Base-by-base conservation (phyloP, 2,113 vertebrate genomes). In the Lophura nycthemera region DNA sequence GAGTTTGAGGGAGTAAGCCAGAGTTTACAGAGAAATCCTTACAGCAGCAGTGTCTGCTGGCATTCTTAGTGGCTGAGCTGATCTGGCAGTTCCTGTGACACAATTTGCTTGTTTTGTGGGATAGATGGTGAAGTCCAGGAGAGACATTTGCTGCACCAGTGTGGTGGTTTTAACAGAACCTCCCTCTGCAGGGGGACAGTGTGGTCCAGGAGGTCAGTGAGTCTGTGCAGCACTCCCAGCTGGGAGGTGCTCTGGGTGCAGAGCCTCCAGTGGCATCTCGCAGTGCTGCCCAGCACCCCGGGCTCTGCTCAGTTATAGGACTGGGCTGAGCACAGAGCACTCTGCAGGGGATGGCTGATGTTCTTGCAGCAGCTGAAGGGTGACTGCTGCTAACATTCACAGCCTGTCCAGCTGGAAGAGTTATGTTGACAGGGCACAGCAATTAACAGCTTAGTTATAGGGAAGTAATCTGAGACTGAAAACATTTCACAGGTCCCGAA, bases 291-390 rank as follows among this genome's bases (percentile, higher is more conserved):
- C 20, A 12, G 73, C 1, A 2, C 57, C 32, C 13, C 17, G 27
- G 43, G 8, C 6, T 0, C 48, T 25, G 30, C 20, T 32, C 18
- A 3, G 80, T 16, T 50, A 3, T 1, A 22, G 50, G 36, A 13
- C 2, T n/a, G 50, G 50, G 50, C 18, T 19, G 18, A 59, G 59
- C 9, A 36, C 25, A 13, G 50, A 43, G 21, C 4, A 24, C 21
- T 21, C 8, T 19, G n/a, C 24, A 25, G 21, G 13, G n/a, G 45
- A 10, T 9, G 13, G 36, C 36, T 38, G 59, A 12, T 42, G 16
- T 45, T 52, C 38, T 52, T 29, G 3, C 38, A 60, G 60, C 66
- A 36, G 60, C 32, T 15, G 1, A 7, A 5, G 38, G 40, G 38
- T 50, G 32, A 29, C 52, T n/a, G 36, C 19, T 52, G 30, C 66